Percentiles rank a stretch among this genome's conserved stretches.
Conservation (phyloP, 2,888 invertebrate species). For the Cheilosia vulpina region DNA sequence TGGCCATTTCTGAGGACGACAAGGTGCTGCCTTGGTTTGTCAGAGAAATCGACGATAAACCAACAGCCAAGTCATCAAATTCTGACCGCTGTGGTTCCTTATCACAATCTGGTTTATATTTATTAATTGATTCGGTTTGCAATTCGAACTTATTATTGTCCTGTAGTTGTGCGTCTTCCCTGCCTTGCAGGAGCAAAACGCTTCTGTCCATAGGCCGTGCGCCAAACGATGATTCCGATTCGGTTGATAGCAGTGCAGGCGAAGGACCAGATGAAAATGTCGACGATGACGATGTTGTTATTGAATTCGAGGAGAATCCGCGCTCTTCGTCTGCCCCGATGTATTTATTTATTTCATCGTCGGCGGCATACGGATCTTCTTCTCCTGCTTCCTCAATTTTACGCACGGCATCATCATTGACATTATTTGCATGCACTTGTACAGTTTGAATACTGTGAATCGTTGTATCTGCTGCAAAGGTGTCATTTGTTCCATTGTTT, state of each 20-base stretch:
- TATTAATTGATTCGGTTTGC: conserved; percentile 5
- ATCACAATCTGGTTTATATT: conserved; percentile 22
- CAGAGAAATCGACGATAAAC: conserved; percentile 82
- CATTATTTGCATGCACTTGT: conserved; percentile 47
- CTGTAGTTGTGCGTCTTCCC: background rate
- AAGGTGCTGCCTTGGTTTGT: conserved; percentile 76
- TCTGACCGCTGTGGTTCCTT: conserved; percentile 26
- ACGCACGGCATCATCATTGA: conserved; percentile 25
- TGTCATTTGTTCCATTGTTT: conserved; percentile 71
- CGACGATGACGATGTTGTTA: conserved; percentile 83
- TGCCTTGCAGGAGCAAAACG: background rate
- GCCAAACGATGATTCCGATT: conserved; percentile 77
- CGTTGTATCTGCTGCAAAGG: conserved; percentile 76
- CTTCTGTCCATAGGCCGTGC: conserved; percentile 9
- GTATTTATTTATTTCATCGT: conserved; percentile 80
- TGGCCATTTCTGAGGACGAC: conserved; percentile 38
- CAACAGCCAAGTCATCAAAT: conserved; percentile 80
- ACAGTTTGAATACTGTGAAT: background rate
- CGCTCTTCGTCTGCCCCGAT: conserved; percentile 61
- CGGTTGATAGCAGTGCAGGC: conserved; percentile 79
- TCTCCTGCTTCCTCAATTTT: conserved; percentile 69
- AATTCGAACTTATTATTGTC: conserved; percentile 17
- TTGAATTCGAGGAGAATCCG: conserved; percentile 79
- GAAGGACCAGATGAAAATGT: conserved; percentile 83
- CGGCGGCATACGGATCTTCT: conserved; percentile 57